Conservation (phyloP, 2,113 vertebrate genomes). For the Brachyhypopomus gauderio region DNA sequence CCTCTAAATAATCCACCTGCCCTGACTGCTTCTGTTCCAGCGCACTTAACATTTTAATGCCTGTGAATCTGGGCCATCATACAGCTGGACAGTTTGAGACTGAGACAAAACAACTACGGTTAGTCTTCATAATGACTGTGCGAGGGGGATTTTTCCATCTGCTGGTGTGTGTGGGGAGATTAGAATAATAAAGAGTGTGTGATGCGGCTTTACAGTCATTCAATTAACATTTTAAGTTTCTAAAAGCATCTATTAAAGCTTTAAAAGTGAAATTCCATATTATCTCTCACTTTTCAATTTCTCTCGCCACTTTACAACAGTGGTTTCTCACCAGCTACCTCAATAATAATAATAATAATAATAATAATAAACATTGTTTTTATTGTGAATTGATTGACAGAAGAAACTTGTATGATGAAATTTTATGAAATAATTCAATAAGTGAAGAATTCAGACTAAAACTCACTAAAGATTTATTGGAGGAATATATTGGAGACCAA, state of each 20-base stretch:
- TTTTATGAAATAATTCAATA: too few species aligned
- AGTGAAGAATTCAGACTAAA: too few species aligned
- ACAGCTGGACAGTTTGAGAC: conserved; percentile 19
- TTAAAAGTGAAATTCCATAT: conserved; percentile 50
- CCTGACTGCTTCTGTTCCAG: conserved; percentile 16
- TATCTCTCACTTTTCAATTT: not conserved
- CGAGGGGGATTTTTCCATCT: conserved; percentile 23
- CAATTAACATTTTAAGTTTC: conserved; percentile 26
- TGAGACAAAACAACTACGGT: not conserved
- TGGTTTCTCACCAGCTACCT: too few species aligned
- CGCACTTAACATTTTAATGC: not conserved
- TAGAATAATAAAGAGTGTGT: conserved; percentile 4
- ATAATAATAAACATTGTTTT: too few species aligned
- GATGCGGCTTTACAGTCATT: conserved; percentile 22
- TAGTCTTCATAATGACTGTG: conserved; percentile 27
- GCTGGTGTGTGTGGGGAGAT: conserved; percentile 21
- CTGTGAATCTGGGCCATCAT: conserved; percentile 25
- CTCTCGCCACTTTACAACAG: too few species aligned
- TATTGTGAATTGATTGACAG: too few species aligned
- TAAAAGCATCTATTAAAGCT: conserved; percentile 40
- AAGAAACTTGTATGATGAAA: too few species aligned
- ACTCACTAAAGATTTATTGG: too few species aligned
- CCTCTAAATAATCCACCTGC: conserved; percentile 45
- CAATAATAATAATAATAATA: too few species aligned
- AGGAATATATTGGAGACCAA: too few species aligned